phyloP scores from a whole-genome alignment of 1,140 invertebrate species.

The Drosophila ogumai region DNA sequence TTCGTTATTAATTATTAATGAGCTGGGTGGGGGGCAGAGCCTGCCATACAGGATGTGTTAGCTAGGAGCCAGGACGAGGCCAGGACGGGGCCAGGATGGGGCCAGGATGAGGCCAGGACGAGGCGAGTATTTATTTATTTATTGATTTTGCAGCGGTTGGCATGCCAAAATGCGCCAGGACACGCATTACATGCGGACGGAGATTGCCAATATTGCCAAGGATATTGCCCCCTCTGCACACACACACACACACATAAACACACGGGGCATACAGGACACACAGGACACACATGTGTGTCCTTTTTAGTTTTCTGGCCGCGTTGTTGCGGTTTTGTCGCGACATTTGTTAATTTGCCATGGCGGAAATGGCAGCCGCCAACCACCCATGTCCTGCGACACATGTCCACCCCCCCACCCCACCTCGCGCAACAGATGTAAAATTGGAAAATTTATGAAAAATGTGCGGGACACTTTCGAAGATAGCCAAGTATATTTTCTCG shows the following conservation, averaged over 20 bases:
- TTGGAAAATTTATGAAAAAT: constrained; percentile 49
- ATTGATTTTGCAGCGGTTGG: constrained; percentile 73
- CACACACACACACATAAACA: constrained; percentile 9
- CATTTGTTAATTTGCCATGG: constrained; percentile 78
- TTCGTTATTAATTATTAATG: constrained; percentile 74
- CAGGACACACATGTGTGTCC: constrained; percentile 42
- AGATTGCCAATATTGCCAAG: constrained; percentile 66
- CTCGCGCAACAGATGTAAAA: constrained; percentile 41
- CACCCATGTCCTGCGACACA: constrained; percentile 60
- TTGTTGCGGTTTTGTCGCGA: constrained; percentile 69
- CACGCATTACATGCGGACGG: constrained; percentile 48
- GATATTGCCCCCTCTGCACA: constrained; percentile 43
- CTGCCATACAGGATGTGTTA: constrained; percentile 8
- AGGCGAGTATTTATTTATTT: constrained; percentile 67
- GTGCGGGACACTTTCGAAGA: constrained; percentile 52
- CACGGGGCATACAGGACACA: constrained; percentile 8
- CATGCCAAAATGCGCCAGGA: constrained; percentile 70
- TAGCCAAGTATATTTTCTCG: constrained; percentile 16
- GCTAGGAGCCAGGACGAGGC: constrained; percentile 3
- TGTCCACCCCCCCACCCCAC: background rate
- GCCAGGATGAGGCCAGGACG: background rate
- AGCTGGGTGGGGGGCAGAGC: constrained; percentile 14
- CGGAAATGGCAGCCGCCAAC: constrained; percentile 50
- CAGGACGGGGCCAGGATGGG: background rate
- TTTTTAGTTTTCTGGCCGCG: constrained; percentile 52